Evolutionary conservation across 2,888 invertebrate species (phyloP).

Genomic region (Agonopterix heracliana): DNA sequence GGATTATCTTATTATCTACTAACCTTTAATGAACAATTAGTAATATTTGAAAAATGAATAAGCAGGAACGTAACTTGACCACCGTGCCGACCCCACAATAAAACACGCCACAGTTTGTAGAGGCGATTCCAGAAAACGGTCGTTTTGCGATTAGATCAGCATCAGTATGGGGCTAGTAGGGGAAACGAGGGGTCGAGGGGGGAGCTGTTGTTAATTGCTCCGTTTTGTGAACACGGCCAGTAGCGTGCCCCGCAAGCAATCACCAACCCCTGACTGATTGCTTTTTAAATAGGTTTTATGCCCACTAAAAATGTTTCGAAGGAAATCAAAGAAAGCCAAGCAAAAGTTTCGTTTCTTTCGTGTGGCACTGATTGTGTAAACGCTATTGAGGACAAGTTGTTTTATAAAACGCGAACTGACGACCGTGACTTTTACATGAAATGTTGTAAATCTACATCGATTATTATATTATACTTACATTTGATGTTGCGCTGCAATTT

Average conservation of each 20-base stretch:
- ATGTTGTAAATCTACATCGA: neutral
- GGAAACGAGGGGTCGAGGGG: conserved; percentile 30
- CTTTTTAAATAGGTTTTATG: conserved; percentile 77
- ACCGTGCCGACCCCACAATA: conserved; percentile 27
- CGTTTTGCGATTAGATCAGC: conserved; percentile 74
- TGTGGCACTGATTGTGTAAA: conserved; percentile 47
- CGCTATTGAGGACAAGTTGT: conserved; percentile 46
- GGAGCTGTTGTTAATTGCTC: conserved; percentile 71
- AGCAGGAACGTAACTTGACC: conserved; percentile 16
- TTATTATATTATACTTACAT: neutral
- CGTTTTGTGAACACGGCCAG: conserved; percentile 75
- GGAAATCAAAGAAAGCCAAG: conserved; percentile 57
- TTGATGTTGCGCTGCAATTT: no score
- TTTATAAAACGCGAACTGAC: conserved; percentile 38
- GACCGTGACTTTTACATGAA: conserved; percentile 30
- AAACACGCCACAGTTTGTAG: conserved; percentile 69
- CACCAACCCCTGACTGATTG: conserved; percentile 73
- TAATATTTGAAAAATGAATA: no score
- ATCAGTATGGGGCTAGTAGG: conserved; percentile 20
- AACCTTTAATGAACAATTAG: no score
- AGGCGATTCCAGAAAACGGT: conserved; percentile 76
- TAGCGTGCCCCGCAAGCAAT: conserved; percentile 71
- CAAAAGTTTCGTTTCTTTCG: conserved; percentile 43
- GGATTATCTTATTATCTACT: no score
- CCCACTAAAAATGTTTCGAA: conserved; percentile 67